A percentile compares a stretch with the other conserved stretches of the same genome.
phyloP scores from a whole-genome alignment of 2,113 vertebrate genomes.

The Gasterosteus nipponicus region DNA sequence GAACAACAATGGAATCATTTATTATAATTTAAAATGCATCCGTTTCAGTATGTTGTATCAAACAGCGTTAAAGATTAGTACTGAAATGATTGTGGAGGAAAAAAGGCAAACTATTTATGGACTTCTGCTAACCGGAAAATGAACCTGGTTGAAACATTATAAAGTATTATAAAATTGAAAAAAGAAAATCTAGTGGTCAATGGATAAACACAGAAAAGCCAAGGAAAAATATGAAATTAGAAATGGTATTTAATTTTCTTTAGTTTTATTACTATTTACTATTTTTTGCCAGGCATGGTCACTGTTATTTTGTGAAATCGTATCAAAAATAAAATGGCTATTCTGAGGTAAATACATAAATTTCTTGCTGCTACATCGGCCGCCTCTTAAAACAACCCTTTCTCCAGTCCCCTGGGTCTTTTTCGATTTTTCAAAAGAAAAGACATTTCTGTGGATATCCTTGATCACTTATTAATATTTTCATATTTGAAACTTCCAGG shows the following conservation, averaged over 20 bases:
- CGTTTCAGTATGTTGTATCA: background rate
- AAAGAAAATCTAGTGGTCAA: background rate
- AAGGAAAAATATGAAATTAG: background rate
- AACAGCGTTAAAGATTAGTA: background rate
- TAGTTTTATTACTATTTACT: background rate
- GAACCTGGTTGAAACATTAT: conserved; percentile 18
- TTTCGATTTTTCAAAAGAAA: background rate
- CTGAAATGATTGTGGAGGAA: background rate
- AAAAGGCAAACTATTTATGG: background rate
- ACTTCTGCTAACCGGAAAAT: too few relatives aligned
- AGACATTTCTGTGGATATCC: background rate
- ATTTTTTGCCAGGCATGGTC: background rate
- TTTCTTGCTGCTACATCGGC: background rate
- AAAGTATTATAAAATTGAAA: conserved; percentile 2
- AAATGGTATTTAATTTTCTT: background rate
- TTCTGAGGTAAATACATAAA: background rate
- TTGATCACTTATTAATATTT: conserved; percentile 17
- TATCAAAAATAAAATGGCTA: background rate
- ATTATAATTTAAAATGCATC: background rate
- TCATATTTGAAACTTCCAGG: conserved; percentile 15
- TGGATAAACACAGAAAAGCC: background rate
- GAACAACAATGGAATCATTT: too few relatives aligned
- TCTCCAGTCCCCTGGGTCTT: too few relatives aligned
- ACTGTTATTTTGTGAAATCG: background rate
- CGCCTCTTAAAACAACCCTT: background rate